These are phyloP conservation scores for Luffia ferchaultella DNA, from an alignment of 2,888 invertebrate species.

Conservation along the genomic window DNA sequence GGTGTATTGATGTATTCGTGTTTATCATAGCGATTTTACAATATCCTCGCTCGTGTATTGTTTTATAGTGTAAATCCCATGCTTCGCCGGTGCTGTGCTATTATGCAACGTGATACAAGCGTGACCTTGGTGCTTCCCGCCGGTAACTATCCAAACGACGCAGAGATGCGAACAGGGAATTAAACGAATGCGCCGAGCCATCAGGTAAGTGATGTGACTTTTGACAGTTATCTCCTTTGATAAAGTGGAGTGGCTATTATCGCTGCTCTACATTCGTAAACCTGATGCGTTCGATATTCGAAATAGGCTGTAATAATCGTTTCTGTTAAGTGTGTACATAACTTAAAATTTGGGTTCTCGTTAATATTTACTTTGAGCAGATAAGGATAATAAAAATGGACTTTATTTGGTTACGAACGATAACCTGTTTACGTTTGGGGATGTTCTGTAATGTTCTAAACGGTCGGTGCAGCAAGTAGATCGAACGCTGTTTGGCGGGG, in stretches of 20 bases:
- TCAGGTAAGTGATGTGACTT: conserved; percentile 50
- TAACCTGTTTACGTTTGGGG: not conserved
- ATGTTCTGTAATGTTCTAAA: not conserved
- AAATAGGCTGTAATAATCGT: conserved; percentile 2
- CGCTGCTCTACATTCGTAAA: not conserved
- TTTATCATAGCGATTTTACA: conserved; percentile 62
- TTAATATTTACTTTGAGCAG: conserved; percentile 20
- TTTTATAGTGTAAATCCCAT: conserved; percentile 38
- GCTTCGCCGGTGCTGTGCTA: conserved; percentile 46
- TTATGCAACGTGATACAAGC: conserved; percentile 59
- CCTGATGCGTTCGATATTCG: not conserved
- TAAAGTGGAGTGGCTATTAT: not conserved
- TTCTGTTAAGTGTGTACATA: not conserved
- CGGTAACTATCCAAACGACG: conserved; percentile 58
- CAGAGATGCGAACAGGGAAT: conserved; percentile 64
- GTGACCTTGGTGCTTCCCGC: conserved; percentile 59
- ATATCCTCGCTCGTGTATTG: conserved; percentile 53
- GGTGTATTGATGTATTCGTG: conserved; percentile 60
- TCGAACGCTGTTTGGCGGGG: not conserved
- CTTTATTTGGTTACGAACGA: not conserved
- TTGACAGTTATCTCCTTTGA: conserved; percentile 25
- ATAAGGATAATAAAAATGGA: conserved; percentile 16
- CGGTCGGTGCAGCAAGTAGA: not conserved
- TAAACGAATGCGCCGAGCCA: conserved; percentile 58
- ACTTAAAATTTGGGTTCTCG: conserved; percentile 15